Conservation (phyloP, 2,113 vertebrate species). For the Scomber scombrus region DNA sequence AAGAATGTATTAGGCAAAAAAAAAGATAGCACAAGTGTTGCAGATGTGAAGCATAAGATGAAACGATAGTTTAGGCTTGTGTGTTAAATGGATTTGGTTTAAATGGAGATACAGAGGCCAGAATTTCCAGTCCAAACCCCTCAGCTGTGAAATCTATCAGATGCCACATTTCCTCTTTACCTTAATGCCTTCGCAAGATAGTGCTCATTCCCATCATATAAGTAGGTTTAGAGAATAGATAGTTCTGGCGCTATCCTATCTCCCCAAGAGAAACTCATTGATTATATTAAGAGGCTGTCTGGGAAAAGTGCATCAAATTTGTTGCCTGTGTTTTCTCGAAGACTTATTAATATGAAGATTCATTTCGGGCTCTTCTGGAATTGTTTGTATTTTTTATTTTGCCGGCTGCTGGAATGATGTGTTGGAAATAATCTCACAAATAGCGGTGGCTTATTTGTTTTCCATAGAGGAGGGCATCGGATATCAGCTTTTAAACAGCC, state of each 20-base stretch:
- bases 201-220: conserved; percentile 27
- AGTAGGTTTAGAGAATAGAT: conserved; percentile 52
- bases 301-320: conserved; percentile 34
- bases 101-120: not conserved
- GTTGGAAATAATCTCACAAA: conserved; percentile 43
- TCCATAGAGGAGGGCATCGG: not conserved
- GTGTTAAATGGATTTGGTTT: conserved; percentile 17
- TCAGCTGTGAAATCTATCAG: conserved; percentile 56
- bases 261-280: conserved; percentile 46
- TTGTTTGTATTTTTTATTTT: conserved; percentile 34
- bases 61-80: conserved; percentile 13
- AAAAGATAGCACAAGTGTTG: not conserved
- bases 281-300: conserved; percentile 62
- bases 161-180: conserved; percentile 52
- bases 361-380: conserved; percentile 39
- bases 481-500: conserved; percentile 49
- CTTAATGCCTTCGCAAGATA: conserved; percentile 53
- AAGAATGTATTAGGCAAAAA: not conserved
- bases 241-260: conserved; percentile 29
- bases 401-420: conserved; percentile 29
- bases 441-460: conserved; percentile 46
- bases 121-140: conserved; percentile 3
- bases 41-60: too few relatives aligned
- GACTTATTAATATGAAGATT: conserved; percentile 56
- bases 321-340: conserved; percentile 15